Evolutionary conservation across 2,888 invertebrate genomes (phyloP).

Genomic region (Melanophora roralis): DNA sequence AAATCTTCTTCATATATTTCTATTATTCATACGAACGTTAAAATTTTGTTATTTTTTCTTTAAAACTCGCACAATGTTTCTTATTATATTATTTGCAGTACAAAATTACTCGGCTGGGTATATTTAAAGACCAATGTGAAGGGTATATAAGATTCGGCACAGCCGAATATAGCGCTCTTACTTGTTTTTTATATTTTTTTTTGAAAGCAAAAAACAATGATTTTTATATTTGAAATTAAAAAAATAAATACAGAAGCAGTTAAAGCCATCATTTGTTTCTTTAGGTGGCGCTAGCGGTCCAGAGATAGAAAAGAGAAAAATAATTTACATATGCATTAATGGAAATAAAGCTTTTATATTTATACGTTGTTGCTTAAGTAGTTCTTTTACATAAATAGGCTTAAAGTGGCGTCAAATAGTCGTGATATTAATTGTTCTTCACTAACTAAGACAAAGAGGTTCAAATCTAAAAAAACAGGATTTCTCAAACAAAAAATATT

Average conservation of each 20-base stretch:
- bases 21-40: too few species aligned
- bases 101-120: too few species aligned
- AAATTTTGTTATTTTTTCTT: too few species aligned
- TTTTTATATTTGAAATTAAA: not conserved
- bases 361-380: not conserved
- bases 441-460: slow-evolving; percentile 27
- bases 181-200: too few species aligned
- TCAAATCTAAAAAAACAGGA: not conserved
- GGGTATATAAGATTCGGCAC: too few species aligned
- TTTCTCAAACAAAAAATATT: too few species aligned
- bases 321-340: slow-evolving; percentile 45
- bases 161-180: too few species aligned
- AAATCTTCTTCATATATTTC: too few species aligned
- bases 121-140: too few species aligned
- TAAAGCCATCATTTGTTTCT: slow-evolving; percentile 55
- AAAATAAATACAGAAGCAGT: slow-evolving; percentile 48
- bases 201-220: not conserved
- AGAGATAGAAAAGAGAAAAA: slow-evolving; percentile 9
- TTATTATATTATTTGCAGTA: too few species aligned
- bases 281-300: slow-evolving; percentile 56
- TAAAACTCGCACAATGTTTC: too few species aligned
- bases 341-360: slow-evolving; percentile 27
- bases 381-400: slow-evolving; percentile 19
- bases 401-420: slow-evolving; percentile 66
- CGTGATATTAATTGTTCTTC: slow-evolving; percentile 68